Conservation (phyloP, 1,140 invertebrate genomes). For the Drosophila setifemur region DNA sequence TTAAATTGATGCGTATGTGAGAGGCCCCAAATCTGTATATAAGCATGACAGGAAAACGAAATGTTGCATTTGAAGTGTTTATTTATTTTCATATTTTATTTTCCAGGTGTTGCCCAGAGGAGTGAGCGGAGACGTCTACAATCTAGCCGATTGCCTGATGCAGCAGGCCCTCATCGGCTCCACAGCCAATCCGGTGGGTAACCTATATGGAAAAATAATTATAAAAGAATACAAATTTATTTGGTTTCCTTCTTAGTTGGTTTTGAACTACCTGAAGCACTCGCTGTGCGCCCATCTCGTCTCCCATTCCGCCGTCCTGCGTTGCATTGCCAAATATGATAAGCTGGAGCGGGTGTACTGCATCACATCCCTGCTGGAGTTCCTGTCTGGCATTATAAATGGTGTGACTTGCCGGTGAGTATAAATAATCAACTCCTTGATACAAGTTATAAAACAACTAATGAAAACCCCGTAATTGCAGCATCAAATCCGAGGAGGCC, state of each 20-base stretch:
- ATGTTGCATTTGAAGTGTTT: no score
- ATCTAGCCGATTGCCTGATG: constrained; percentile 95
- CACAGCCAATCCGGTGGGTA: constrained; percentile 88
- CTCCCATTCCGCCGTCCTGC: constrained; percentile 93
- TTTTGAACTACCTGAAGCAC: constrained; percentile 96
- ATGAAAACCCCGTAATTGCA: constrained; percentile 44
- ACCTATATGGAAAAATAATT: not conserved
- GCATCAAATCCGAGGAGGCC: constrained; percentile 92
- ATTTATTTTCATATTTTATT: not conserved
- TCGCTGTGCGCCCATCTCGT: constrained; percentile 94
- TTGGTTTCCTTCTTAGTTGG: constrained; percentile 83
- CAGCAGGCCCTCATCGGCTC: constrained; percentile 96
- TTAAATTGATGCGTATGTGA: not conserved
- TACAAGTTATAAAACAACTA: not conserved
- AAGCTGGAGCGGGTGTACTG: constrained; percentile 95
- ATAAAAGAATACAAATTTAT: not conserved
- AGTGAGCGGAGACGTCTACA: constrained; percentile 95
- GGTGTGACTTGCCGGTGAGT: constrained; percentile 84
- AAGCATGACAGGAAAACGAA: no score
- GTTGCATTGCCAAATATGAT: constrained; percentile 94
- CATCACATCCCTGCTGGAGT: constrained; percentile 92
- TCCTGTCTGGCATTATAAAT: constrained; percentile 91
- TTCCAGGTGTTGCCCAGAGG: constrained; percentile 89
- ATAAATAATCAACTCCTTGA: no score
- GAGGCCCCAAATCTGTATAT: not conserved